Percentiles rank a stretch among this genome's conserved stretches.
These are phyloP conservation scores for Eolophus roseicapilla DNA, from an alignment of 2,113 vertebrate species.

Conservation along the genomic window DNA sequence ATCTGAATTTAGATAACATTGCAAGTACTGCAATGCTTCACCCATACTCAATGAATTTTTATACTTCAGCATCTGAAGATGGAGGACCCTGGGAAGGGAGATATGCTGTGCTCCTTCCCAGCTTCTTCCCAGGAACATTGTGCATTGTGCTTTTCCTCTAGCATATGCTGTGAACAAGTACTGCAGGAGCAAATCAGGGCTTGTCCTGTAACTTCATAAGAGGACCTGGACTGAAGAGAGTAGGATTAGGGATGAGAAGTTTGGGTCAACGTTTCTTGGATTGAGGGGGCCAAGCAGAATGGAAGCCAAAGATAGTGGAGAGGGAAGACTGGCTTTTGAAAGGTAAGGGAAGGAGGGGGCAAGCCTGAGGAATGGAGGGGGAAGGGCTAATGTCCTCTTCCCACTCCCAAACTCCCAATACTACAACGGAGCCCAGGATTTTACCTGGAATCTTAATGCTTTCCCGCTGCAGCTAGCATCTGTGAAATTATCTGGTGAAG, in stretches of 20 bases:
- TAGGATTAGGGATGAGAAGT: not conserved
- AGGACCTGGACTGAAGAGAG: not conserved
- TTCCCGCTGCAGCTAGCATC: not conserved
- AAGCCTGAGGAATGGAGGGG: not conserved
- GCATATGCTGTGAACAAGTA: not conserved
- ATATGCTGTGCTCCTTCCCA: not conserved
- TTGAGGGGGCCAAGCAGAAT: not conserved
- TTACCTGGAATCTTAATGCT: not conserved
- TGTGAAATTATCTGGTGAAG: not conserved
- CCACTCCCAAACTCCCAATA: not conserved
- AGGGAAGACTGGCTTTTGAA: not conserved
- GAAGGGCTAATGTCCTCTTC: not conserved
- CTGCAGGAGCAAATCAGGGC: not conserved
- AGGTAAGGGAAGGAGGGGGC: not conserved
- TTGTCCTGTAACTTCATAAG: not conserved
- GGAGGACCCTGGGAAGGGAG: not conserved
- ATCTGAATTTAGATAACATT: not conserved
- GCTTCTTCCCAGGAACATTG: not conserved
- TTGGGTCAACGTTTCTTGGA: rapidly evolving
- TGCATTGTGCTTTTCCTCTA: not conserved
- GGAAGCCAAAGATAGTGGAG: not conserved
- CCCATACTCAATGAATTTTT: not conserved
- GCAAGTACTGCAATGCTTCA: not conserved
- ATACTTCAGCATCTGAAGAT: not conserved
- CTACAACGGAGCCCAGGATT: not conserved